phyloP scores from a whole-genome alignment of 2,888 invertebrate species.

The Pterostichus madidus region DNA sequence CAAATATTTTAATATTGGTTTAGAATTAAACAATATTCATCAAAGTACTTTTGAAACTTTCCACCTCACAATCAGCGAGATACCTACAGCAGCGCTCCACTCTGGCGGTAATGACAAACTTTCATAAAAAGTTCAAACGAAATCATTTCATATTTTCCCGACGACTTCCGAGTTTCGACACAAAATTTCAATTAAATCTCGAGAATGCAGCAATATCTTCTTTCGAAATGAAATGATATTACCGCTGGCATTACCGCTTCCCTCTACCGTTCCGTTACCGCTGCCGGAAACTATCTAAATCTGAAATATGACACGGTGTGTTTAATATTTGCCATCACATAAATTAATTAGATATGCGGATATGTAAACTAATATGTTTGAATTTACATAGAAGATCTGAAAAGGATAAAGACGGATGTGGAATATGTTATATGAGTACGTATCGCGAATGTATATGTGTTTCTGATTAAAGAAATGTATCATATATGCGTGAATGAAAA shows the following conservation, averaged over 20 bases:
- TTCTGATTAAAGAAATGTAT: neutral
- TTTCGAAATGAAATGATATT: slow-evolving; percentile 12
- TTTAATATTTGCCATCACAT: neutral
- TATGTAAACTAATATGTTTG: slow-evolving; percentile 36
- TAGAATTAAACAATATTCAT: no score
- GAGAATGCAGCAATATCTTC: slow-evolving; percentile 45
- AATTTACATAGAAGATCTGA: neutral
- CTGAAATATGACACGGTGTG: neutral
- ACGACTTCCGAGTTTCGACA: slow-evolving; percentile 22
- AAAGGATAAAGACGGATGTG: neutral
- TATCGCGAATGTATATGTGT: neutral
- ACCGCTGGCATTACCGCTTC: neutral
- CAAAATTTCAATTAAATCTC: slow-evolving; percentile 52
- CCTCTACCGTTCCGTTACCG: neutral
- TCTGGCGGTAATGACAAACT: slow-evolving; percentile 20
- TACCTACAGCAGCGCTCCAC: no score
- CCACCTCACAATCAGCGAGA: no score
- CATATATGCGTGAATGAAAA: neutral
- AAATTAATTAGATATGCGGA: slow-evolving; percentile 27
- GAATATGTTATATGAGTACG: no score
- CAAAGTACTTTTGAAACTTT: no score
- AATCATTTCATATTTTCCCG: slow-evolving; percentile 44
- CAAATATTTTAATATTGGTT: no score
- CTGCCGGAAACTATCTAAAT: neutral
- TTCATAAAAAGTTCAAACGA: slow-evolving; percentile 36